A percentile compares a stretch with the other conserved stretches of the same genome.
phyloP scores from a whole-genome alignment of 2,888 invertebrate species.

The Digitonthophagus gazella region DNA sequence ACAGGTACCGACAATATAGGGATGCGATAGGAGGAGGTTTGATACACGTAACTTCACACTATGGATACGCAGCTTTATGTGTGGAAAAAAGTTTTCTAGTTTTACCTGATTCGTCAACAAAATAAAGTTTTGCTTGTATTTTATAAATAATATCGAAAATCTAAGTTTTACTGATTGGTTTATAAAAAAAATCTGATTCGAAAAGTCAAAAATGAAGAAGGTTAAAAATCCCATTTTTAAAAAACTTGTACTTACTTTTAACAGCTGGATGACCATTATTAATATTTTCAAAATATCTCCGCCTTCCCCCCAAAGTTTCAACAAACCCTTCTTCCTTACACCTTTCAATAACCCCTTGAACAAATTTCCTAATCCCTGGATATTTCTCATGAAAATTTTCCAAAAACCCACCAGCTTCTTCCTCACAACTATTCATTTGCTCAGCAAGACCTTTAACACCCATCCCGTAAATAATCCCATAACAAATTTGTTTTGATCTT shows the following conservation, averaged over 20 bases:
- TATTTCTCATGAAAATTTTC: conserved; percentile 78
- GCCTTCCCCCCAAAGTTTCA: conserved; percentile 76
- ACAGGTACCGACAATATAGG: too few relatives aligned
- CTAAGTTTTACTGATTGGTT: too few relatives aligned
- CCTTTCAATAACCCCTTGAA: conserved; percentile 54
- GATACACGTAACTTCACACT: too few relatives aligned
- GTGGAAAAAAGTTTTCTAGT: too few relatives aligned
- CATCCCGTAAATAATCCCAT: conserved; percentile 98
- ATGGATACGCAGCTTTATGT: too few relatives aligned
- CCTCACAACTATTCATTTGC: conserved; percentile 72
- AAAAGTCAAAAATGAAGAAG: too few relatives aligned
- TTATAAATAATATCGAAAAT: too few relatives aligned
- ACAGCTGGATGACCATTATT: conserved; percentile 59
- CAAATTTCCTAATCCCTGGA: conserved; percentile 66
- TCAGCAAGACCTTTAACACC: conserved; percentile 79
- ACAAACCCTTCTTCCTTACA: conserved; percentile 76
- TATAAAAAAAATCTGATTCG: too few relatives aligned
- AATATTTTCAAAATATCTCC: conserved; percentile 75
- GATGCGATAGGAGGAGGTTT: too few relatives aligned
- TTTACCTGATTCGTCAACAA: too few relatives aligned
- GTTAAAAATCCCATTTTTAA: too few relatives aligned
- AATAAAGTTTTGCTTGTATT: too few relatives aligned
- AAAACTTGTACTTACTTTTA: conserved; percentile 56
- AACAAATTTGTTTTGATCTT: conserved; percentile 89
- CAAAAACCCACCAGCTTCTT: conserved; percentile 77